Percentiles rank a stretch among this genome's conserved stretches.
Evolutionary conservation across 1,140 invertebrate genomes (phyloP).

Genomic region (Eufriesea mexicana): DNA sequence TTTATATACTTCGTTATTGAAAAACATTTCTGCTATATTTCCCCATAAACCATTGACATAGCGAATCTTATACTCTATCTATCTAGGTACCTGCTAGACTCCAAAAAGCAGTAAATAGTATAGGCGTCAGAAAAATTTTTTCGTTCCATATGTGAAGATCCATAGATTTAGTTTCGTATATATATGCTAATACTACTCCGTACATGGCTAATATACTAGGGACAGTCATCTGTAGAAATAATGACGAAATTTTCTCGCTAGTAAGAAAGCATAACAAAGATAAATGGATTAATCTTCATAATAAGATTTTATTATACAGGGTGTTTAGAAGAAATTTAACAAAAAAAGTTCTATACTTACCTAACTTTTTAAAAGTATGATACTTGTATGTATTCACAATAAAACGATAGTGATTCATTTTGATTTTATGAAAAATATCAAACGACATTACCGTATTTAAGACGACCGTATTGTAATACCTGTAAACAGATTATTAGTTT

Average conservation of each 20-base stretch:
- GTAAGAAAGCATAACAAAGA: not conserved
- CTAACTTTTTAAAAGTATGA: not conserved
- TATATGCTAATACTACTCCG: constrained; percentile 82
- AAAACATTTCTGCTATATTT: too few relatives aligned
- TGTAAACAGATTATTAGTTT: constrained; percentile 41
- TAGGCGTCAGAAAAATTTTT: constrained; percentile 83
- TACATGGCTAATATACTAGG: constrained; percentile 83
- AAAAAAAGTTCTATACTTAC: constrained; percentile 18
- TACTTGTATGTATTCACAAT: not conserved
- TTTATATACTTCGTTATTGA: too few relatives aligned
- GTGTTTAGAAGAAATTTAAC: constrained; percentile 37
- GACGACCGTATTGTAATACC: constrained; percentile 20
- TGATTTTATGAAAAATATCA: constrained; percentile 22
- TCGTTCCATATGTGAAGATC: constrained; percentile 82
- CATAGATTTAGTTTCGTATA: constrained; percentile 75
- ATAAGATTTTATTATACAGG: constrained; percentile 31
- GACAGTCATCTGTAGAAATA: constrained; percentile 78
- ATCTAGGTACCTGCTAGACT: constrained; percentile 68
- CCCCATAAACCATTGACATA: too few relatives aligned
- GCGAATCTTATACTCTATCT: not conserved
- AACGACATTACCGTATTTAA: not conserved
- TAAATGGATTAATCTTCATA: not conserved
- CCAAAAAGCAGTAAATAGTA: constrained; percentile 82
- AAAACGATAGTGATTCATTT: not conserved
- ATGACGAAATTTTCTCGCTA: not conserved